phyloP scores from a whole-genome alignment of 2,113 vertebrate genomes.

The Pantherophis guttatus region DNA sequence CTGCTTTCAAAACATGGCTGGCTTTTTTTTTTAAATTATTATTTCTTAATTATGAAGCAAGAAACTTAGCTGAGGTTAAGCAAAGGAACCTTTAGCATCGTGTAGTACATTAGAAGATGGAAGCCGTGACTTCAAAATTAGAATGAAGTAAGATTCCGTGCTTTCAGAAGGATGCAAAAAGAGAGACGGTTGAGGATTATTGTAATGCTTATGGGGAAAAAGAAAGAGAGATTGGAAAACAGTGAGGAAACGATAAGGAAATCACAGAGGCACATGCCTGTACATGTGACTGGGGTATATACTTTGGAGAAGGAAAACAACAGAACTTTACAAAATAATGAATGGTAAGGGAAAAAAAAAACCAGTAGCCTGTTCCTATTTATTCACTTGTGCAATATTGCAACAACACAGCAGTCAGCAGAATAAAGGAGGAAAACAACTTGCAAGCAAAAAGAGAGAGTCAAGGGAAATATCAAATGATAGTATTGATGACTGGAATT shows the following conservation, averaged over 20 bases:
- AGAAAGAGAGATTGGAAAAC: conserved; percentile 38
- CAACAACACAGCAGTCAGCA: conserved; percentile 44
- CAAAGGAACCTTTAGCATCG: background rate
- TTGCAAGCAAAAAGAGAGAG: conserved; percentile 28
- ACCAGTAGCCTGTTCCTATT: conserved; percentile 22
- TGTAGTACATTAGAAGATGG: background rate
- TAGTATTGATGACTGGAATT: background rate
- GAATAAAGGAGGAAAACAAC: conserved; percentile 36
- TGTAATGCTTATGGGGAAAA: background rate
- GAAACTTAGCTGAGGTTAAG: conserved; percentile 38
- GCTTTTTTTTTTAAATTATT: conserved; percentile 8
- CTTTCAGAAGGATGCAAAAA: background rate
- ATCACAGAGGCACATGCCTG: conserved; percentile 26
- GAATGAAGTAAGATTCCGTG: background rate
- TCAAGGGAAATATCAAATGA: background rate
- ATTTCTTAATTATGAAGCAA: conserved; percentile 22
- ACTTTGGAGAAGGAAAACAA: conserved; percentile 55
- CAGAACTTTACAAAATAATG: conserved; percentile 58
- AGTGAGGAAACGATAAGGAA: background rate
- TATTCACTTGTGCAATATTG: conserved; percentile 45
- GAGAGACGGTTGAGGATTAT: background rate
- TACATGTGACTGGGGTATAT: conserved; percentile 42
- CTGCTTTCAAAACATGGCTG: conserved; percentile 60
- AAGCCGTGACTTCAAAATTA: background rate
- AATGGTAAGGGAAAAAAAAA: conserved; percentile 54